Evolutionary conservation across 2,113 vertebrate species (phyloP), one percentile per base, ranked within the genome.

Genomic region (Potamarius usumacintae): DNA sequence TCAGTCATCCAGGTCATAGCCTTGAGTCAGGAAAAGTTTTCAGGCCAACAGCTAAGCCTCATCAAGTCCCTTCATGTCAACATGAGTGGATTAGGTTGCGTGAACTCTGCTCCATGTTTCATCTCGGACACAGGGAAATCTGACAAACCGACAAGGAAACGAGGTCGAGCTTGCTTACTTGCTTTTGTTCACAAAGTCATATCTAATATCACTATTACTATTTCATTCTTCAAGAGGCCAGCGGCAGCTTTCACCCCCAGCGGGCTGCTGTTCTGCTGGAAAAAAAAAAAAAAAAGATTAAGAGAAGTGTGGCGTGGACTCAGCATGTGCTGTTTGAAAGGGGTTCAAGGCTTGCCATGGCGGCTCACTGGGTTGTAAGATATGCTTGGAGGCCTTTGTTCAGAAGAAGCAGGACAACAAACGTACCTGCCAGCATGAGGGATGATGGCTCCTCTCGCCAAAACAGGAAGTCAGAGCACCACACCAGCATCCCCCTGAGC

Each of bases 181-280:
- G 30, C 81, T 57, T 90, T 90, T 89, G 91, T 92, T 86, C 72
- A 84, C 55, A 63, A 76, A 90, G 86, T 92, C 84, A 88, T 82
- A 88, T 90, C 78, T 89, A 90, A 90, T 89, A 89, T 85, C 83
- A 74, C 87, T 34, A 89, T 87, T 87, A 85, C 82, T 85, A 85
- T 88, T 86, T 90, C 86, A 89, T 86, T 87, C 76, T 77, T 52
- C 82, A 72, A 67, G 42, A 65, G 83, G 84, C 84, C 15, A 25
- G 74, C 52, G 58, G 20, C 42, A 72, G 62, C 85, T 34, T 80
- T 79, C 53, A 48, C 71, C 85, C 22, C 81, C 53, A 80, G 76
- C 48, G 58, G 82, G 58, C 34, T 53, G 34, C 52, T 20, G 34
- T 34, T 63, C 83, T 53, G 58, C 58, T 52, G 48, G n/a, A 42